Conservation (phyloP, 2,113 vertebrate genomes). For the Grammomys surdaster region DNA sequence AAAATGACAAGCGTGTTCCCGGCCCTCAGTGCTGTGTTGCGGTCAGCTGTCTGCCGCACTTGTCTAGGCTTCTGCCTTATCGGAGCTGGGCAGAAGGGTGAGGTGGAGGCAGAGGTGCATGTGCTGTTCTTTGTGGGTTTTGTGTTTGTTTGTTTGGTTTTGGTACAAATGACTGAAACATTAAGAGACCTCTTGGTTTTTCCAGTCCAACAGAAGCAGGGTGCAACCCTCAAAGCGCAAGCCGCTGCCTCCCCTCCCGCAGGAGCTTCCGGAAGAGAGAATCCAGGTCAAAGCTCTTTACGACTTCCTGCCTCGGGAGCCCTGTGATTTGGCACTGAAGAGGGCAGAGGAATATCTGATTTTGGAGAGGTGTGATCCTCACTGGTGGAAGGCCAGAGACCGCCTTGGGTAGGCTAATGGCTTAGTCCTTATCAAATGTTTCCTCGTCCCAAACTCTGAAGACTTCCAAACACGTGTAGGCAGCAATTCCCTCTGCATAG, state of each 20-base stretch:
- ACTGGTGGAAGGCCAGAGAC: slow-evolving; percentile 95
- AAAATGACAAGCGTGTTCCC: not conserved
- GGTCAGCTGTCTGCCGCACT: not conserved
- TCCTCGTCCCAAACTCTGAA: not conserved
- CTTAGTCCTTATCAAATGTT: not conserved
- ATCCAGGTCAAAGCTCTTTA: slow-evolving; percentile 91
- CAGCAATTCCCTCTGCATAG: not conserved
- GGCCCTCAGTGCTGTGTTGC: fast-evolving
- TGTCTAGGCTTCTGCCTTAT: not conserved
- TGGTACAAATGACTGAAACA: not conserved
- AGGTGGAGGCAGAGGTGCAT: not conserved
- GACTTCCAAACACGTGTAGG: not conserved
- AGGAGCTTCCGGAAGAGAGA: slow-evolving; percentile 72
- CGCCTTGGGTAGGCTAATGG: slow-evolving; percentile 86
- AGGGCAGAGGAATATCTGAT: slow-evolving; percentile 91
- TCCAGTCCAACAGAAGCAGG: slow-evolving; percentile 78
- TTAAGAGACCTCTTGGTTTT: not conserved
- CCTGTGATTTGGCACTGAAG: slow-evolving; percentile 83
- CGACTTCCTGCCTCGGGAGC: slow-evolving; percentile 90
- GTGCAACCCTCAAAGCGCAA: slow-evolving; percentile 84
- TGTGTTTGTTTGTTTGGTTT: not conserved
- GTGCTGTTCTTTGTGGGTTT: too few species aligned
- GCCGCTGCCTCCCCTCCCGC: slow-evolving; percentile 88
- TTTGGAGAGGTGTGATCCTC: slow-evolving; percentile 90
- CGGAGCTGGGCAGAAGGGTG: not conserved